phyloP scores from a whole-genome alignment of 1,140 invertebrate genomes.

The Hyles euphorbiae region DNA sequence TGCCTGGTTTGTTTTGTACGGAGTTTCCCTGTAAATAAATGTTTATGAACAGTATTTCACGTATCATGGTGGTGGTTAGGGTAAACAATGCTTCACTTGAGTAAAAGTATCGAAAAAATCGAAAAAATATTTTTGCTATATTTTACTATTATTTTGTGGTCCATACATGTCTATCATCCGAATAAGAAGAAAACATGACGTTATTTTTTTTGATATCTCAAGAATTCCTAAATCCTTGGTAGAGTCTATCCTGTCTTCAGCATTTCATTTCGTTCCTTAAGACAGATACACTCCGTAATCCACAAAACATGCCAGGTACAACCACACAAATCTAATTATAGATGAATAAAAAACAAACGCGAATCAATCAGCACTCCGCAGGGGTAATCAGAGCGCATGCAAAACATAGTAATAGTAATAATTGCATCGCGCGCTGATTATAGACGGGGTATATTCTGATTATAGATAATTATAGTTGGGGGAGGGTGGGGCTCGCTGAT shows the following conservation, averaged over 20 bases:
- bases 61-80: neutral
- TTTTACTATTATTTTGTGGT: too few relatives aligned
- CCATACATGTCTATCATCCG: too few relatives aligned
- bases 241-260: too few relatives aligned
- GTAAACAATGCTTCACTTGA: neutral
- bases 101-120: neutral
- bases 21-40: conserved; percentile 6
- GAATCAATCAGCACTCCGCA: conserved; percentile 30
- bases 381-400: conserved; percentile 31
- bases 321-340: neutral
- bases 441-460: conserved; percentile 59
- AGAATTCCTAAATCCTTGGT: too few relatives aligned
- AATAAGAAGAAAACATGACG: too few relatives aligned
- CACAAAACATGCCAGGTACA: too few relatives aligned
- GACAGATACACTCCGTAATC: too few relatives aligned
- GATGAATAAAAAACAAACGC: conserved; percentile 17
- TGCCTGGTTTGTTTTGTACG: conserved; percentile 7
- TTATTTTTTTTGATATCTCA: too few relatives aligned
- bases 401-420: conserved; percentile 55
- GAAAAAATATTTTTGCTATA: neutral
- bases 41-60: neutral
- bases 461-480: conserved; percentile 71
- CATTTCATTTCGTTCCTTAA: too few relatives aligned
- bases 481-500: conserved; percentile 57
- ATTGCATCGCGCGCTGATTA: conserved; percentile 48